Evolutionary conservation across 2,888 invertebrate species (phyloP), one percentile per base, ranked within the genome.

Genomic region (Tethea ocularis): DNA sequence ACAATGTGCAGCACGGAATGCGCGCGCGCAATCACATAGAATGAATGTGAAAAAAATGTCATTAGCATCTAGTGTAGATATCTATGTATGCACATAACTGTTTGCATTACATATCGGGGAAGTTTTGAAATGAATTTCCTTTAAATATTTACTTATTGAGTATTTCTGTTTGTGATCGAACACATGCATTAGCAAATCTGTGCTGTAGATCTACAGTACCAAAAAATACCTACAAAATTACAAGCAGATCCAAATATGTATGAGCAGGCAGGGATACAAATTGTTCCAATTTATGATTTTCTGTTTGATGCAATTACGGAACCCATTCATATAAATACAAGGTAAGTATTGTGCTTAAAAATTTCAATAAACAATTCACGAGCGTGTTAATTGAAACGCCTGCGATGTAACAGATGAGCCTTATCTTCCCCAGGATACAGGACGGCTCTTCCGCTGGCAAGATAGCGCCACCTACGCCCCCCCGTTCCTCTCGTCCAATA

Each of bases 1-100:
- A 83, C 83, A 79, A 80, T 80, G 80, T 75, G 75, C 75, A 72
- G 71, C 66, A 75, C 67, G 77, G 85, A 80, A 85, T 87, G 89
- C 86, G 87, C 83, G 74, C 83, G 83, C 87, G 91, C 91, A 89
- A 89, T 83, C 82, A 80, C 78, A 81, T 72, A 67, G 63, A 74
- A 69, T 66, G 69, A 67, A 74, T 77, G 78, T 72, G 72, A 82
- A 89, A 79, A 88, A 86, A 89, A 83, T 86, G 78, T 78, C 86
- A 87, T 87, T 88, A 86, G 83, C 84, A 84, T 87, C 77, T 68
- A 69, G 63, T 58, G 61, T 68, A 67, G 66, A 64, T 67, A 67
- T 64, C 67, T 33, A 20, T 22, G 20, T 38, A 20, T 46, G 46
- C 20, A 20, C 10, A 46, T 46, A 46, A n/a, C 46, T 46, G 46